Percentiles rank a stretch among this genome's conserved stretches.
These are phyloP conservation scores for Caenorhabditis sp. DNA, from an alignment of 2,888 invertebrate genomes.

Conservation along the genomic window DNA sequence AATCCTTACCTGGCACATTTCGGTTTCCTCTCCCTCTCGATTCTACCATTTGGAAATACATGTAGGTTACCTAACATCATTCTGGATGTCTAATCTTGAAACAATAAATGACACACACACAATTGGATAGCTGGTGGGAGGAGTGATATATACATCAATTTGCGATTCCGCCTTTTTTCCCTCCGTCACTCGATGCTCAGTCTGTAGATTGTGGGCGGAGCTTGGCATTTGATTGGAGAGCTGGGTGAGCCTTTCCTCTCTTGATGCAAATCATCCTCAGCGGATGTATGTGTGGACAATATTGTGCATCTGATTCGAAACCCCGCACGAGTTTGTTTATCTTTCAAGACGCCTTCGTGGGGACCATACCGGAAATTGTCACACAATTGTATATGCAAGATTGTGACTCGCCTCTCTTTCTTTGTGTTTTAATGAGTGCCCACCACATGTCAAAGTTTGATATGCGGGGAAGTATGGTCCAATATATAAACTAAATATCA, in stretches of 20 bases:
- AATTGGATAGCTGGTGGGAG: constrained; percentile 32
- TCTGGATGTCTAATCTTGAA: not conserved
- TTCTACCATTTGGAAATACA: constrained; percentile 67
- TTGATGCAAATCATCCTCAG: constrained; percentile 18
- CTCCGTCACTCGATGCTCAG: not conserved
- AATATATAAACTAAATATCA: constrained; percentile 38
- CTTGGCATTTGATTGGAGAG: constrained; percentile 50
- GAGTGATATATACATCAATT: constrained; percentile 24
- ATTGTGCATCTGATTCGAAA: constrained; percentile 39
- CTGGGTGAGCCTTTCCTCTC: constrained; percentile 32
- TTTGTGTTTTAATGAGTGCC: constrained; percentile 31
- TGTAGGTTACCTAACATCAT: constrained; percentile 71
- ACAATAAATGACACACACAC: constrained; percentile 29
- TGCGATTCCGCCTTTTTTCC: constrained; percentile 28
- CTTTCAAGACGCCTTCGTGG: constrained; percentile 33
- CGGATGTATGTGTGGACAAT: constrained; percentile 50
- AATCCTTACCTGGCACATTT: constrained; percentile 71
- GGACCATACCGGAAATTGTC: constrained; percentile 68
- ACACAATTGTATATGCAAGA: constrained; percentile 65
- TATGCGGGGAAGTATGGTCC: constrained; percentile 45
- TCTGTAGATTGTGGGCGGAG: constrained; percentile 57
- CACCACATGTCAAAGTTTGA: constrained; percentile 61
- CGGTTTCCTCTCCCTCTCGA: constrained; percentile 74
- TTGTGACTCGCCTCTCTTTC: not conserved
- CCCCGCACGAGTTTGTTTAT: constrained; percentile 56